Conservation (phyloP, 2,113 vertebrate species). For the Labeo catla region DNA sequence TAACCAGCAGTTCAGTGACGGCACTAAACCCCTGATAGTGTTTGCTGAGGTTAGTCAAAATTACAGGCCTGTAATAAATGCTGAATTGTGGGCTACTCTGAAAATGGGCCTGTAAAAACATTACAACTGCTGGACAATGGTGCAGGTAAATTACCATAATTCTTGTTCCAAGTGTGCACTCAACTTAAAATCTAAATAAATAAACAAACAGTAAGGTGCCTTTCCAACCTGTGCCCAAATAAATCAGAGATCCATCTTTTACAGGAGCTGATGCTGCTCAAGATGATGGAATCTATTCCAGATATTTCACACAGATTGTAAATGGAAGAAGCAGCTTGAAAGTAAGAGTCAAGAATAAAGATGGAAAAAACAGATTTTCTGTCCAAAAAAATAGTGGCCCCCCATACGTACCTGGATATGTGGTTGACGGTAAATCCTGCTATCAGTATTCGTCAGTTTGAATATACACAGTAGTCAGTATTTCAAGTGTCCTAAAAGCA, state of each 20-base stretch:
- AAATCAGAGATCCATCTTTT: neutral
- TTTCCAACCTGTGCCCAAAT: too few species aligned
- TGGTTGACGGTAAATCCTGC: constrained; percentile 63
- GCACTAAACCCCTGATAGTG: constrained; percentile 65
- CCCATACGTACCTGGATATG: constrained; percentile 71
- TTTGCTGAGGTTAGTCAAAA: constrained; percentile 71
- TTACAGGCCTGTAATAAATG: constrained; percentile 65
- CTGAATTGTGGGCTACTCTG: constrained; percentile 68
- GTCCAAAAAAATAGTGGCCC: constrained; percentile 55
- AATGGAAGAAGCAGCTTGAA: constrained; percentile 71
- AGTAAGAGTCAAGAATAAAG: constrained; percentile 62
- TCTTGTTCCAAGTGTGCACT: neutral
- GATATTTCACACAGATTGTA: constrained; percentile 68
- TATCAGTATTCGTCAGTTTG: too few species aligned
- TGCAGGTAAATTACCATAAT: constrained; percentile 65
- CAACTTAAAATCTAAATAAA: too few species aligned
- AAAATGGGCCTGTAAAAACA: constrained; percentile 46
- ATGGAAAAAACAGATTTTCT: neutral
- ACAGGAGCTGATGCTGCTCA: constrained; percentile 71
- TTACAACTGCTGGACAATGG: constrained; percentile 74
- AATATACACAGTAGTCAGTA: too few species aligned
- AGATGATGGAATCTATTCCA: constrained; percentile 75
- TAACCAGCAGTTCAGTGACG: constrained; percentile 57
- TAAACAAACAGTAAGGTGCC: too few species aligned
- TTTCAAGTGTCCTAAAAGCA: too few species aligned